Percentiles rank a stretch among this genome's conserved stretches.
Evolutionary conservation across 2,113 vertebrate species (phyloP).

Genomic region (Tragelaphus scriptus): DNA sequence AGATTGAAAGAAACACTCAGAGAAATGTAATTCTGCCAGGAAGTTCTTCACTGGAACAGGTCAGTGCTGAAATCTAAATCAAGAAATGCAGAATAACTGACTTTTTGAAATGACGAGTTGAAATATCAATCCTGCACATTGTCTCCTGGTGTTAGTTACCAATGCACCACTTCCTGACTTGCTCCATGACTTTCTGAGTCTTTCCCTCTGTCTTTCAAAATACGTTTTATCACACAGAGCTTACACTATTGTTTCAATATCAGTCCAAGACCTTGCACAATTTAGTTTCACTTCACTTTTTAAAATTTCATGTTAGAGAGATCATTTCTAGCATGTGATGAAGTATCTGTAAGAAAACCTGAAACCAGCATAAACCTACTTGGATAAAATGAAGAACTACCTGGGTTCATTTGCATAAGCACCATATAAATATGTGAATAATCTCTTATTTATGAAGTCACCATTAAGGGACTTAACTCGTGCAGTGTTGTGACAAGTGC

Average conservation of each 20-base stretch:
- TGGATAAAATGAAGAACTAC: not conserved
- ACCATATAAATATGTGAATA: not conserved
- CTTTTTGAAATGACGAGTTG: constrained; percentile 73
- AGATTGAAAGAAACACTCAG: constrained; percentile 85
- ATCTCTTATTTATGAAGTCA: not conserved
- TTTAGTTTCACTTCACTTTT: constrained; percentile 6
- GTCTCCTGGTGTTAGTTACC: constrained; percentile 63
- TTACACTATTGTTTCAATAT: not conserved
- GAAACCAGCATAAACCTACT: not conserved
- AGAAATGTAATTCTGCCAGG: constrained; percentile 89
- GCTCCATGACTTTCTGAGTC: not conserved
- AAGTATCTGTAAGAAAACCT: not conserved
- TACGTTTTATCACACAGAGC: not conserved
- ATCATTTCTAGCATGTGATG: not conserved
- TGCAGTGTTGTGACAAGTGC: not conserved
- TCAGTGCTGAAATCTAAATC: constrained; percentile 82
- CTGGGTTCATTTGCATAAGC: not conserved
- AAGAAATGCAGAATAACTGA: constrained; percentile 78
- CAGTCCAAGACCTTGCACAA: not conserved
- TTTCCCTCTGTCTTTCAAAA: not conserved
- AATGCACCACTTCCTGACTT: not conserved
- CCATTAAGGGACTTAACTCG: not conserved
- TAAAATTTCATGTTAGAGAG: not conserved
- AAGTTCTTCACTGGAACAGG: constrained; percentile 90
- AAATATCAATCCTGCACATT: constrained; percentile 77